phyloP scores from a whole-genome alignment of 2,797 vertebrate genomes.

The Odontamblyopus rebecca region DNA sequence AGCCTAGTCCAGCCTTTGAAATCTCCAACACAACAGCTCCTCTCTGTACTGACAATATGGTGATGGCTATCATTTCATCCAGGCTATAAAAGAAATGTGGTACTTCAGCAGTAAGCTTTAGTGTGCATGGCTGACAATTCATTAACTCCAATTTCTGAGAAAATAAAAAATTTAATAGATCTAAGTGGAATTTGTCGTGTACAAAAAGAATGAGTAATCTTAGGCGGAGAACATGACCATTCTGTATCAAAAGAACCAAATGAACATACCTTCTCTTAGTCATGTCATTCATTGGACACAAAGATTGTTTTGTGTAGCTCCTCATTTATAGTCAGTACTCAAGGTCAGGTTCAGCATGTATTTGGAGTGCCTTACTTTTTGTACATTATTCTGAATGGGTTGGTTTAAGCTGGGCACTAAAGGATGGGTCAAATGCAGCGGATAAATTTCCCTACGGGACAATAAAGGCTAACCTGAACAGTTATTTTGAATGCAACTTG shows the following conservation, averaged over 20 bases:
- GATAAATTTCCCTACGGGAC: too few species aligned
- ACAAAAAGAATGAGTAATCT: slow-evolving; percentile 22
- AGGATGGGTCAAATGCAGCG: too few species aligned
- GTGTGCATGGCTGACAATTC: slow-evolving; percentile 23
- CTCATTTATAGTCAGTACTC: too few species aligned
- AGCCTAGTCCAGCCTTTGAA: slow-evolving; percentile 37
- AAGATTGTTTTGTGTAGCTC: neutral
- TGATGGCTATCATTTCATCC: slow-evolving; percentile 47
- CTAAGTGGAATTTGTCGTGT: slow-evolving; percentile 15
- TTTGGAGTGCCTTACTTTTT: too few species aligned
- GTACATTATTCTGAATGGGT: too few species aligned
- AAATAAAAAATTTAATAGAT: slow-evolving; percentile 11
- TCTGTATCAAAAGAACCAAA: slow-evolving; percentile 19
- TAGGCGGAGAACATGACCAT: slow-evolving; percentile 18
- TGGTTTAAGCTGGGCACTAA: too few species aligned
- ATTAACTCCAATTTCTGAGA: slow-evolving; percentile 30
- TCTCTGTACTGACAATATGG: slow-evolving; percentile 21
- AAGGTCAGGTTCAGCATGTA: too few species aligned
- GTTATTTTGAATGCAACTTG: too few species aligned
- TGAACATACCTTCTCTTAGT: neutral
- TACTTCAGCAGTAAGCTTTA: slow-evolving; percentile 28
- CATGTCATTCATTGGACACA: neutral
- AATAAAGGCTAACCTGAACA: too few species aligned
- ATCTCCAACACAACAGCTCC: slow-evolving; percentile 32
- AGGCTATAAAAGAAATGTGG: slow-evolving; percentile 29